Evolutionary conservation across 2,888 invertebrate species (phyloP).

Genomic region (Caenorhabditis virilis): DNA sequence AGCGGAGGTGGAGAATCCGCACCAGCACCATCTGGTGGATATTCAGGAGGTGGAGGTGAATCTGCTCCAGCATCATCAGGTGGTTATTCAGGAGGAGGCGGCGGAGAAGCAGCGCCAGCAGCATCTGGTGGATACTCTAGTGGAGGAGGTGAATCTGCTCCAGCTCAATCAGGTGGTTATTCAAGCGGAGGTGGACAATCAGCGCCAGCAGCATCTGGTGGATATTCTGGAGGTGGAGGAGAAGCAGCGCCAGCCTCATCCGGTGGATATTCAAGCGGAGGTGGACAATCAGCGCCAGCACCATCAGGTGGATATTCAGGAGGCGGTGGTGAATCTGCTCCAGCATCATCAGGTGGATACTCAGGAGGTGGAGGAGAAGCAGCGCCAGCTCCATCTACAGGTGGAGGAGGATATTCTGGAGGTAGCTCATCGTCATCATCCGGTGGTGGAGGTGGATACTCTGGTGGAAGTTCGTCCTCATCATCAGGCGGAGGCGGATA

Average conservation of each 20-base stretch:
- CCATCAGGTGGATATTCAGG: conserved; percentile 4
- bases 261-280: conserved; percentile 22
- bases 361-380: conserved; percentile 5
- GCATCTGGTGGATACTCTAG: conserved; percentile 1
- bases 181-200: conserved; percentile 11
- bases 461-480: background rate
- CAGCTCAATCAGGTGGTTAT: conserved; percentile 15
- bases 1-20: conserved; percentile 14
- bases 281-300: background rate
- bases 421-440: background rate
- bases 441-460: too few relatives aligned
- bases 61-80: conserved; percentile 4
- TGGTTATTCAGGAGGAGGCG: conserved; percentile 15
- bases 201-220: conserved; percentile 26
- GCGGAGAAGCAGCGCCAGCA: conserved; percentile 5
- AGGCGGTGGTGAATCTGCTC: background rate
- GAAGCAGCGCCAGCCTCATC: conserved; percentile 13
- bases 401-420: conserved; percentile 10
- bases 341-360: conserved; percentile 11
- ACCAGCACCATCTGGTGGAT: conserved; percentile 10
- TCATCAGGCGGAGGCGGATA: background rate
- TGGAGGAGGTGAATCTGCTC: background rate
- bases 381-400: conserved; percentile 4
- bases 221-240: conserved; percentile 12
- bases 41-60: conserved; percentile 7